These are phyloP conservation scores for Eurytoma californica DNA, from an alignment of 2,888 invertebrate genomes.

Conservation along the genomic window DNA sequence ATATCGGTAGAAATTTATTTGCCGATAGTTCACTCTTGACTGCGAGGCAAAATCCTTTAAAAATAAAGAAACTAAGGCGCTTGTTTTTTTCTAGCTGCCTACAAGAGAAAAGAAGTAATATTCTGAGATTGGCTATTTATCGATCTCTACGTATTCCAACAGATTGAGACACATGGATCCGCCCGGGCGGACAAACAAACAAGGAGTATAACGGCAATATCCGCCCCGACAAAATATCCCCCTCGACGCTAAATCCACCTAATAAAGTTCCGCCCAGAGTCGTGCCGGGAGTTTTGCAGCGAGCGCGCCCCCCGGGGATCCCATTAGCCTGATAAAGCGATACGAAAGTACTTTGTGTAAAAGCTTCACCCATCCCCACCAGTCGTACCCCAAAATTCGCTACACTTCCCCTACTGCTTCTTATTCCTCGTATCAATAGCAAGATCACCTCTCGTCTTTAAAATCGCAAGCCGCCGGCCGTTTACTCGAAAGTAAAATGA, in stretches of 20 bases:
- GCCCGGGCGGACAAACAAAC: not conserved
- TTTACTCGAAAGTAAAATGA: too few species aligned
- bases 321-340: not conserved
- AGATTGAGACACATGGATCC: not conserved
- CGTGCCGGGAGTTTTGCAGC: not conserved
- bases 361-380: not conserved
- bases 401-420: too few species aligned
- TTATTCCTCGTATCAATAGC: too few species aligned
- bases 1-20: too few species aligned
- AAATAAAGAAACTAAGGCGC: too few species aligned
- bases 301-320: not conserved
- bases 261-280: not conserved
- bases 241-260: conserved; percentile 2
- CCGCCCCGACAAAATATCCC: not conserved
- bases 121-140: not conserved
- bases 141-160: conserved; percentile 9
- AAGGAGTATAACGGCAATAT: not conserved
- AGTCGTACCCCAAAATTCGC: not conserved
- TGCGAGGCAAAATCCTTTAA: too few species aligned
- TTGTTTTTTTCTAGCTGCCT: not conserved
- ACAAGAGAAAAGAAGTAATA: too few species aligned
- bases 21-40: too few species aligned
- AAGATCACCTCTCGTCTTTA: not conserved
- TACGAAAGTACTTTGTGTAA: not conserved
- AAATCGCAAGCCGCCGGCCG: not conserved